These are phyloP conservation scores for Hydrophis major DNA, from an alignment of 2,797 vertebrate genomes.

Conservation along the genomic window DNA sequence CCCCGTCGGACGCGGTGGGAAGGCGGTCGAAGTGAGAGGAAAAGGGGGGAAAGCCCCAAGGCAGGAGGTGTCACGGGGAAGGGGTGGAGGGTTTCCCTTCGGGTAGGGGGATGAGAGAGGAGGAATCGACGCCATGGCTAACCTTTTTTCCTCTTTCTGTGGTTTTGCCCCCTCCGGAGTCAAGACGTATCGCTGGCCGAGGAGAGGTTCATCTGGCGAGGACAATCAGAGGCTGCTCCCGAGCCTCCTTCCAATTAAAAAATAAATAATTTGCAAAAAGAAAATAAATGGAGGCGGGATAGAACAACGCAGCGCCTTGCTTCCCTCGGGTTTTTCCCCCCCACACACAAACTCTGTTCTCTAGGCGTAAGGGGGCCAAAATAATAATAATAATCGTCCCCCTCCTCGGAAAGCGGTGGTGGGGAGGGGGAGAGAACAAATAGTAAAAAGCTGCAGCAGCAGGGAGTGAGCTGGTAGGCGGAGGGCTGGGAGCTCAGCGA, in stretches of 20 bases:
- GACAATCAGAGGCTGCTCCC: not conserved
- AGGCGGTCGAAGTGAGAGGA: not conserved
- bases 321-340: not conserved
- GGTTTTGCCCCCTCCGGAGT: not conserved
- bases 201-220: slow-evolving; percentile 8
- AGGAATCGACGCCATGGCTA: not conserved
- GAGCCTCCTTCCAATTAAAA: not conserved
- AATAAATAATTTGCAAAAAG: not conserved
- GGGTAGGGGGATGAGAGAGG: too few species aligned
- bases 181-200: not conserved
- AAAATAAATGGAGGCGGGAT: not conserved
- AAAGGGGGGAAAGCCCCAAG: not conserved
- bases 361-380: not conserved
- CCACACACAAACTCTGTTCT: not conserved
- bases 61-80: not conserved
- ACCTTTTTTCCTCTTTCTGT: not conserved
- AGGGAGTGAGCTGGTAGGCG: not conserved
- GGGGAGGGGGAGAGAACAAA: too few species aligned
- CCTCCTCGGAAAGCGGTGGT: not conserved
- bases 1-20: not conserved
- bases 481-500: not conserved
- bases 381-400: not conserved
- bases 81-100: too few species aligned
- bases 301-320: not conserved
- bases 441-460: slow-evolving; percentile 9